Evolutionary conservation across 1,140 invertebrate genomes (phyloP).

Genomic region (Drosophila biarmipes): DNA sequence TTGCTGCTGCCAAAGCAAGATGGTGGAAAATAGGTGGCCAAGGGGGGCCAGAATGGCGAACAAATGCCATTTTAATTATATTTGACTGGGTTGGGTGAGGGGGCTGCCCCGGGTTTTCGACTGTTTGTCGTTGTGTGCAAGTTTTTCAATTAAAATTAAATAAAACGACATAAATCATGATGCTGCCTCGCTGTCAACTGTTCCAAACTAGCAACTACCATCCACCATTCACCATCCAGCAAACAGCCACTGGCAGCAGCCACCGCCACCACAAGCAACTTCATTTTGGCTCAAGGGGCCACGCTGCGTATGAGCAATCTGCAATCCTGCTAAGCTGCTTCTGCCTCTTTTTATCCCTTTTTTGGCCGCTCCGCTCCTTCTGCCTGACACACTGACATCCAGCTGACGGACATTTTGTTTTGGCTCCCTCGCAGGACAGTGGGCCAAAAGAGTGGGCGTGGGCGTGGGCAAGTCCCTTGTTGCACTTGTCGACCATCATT

Average conservation of each 20-base stretch:
- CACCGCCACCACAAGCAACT: constrained; percentile 65
- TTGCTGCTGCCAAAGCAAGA: constrained; percentile 39
- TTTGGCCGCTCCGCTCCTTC: background rate
- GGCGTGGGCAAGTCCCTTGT: constrained; percentile 9
- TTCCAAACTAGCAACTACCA: constrained; percentile 43
- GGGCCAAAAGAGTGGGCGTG: background rate
- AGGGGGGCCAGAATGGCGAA: constrained; percentile 1
- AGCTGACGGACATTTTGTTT: constrained; percentile 47
- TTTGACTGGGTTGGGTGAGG: constrained; percentile 57
- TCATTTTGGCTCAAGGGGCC: constrained; percentile 56
- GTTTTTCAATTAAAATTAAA: constrained; percentile 83
- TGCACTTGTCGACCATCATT: constrained; percentile 54
- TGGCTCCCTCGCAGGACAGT: background rate
- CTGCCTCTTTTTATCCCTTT: too few species aligned
- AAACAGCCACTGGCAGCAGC: constrained; percentile 13
- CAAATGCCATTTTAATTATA: constrained; percentile 83
- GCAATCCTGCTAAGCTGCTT: constrained; percentile 22
- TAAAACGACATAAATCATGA: constrained; percentile 80
- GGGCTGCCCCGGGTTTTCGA: constrained; percentile 33
- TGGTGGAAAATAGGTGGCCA: constrained; percentile 1
- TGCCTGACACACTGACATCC: constrained; percentile 15
- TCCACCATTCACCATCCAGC: too few species aligned
- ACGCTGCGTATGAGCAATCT: constrained; percentile 76
- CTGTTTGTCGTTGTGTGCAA: constrained; percentile 52
- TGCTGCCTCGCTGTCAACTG: constrained; percentile 18